Base-by-base conservation (phyloP, 2,113 vertebrate genomes). In the Corythornis madagascariensis region DNA sequence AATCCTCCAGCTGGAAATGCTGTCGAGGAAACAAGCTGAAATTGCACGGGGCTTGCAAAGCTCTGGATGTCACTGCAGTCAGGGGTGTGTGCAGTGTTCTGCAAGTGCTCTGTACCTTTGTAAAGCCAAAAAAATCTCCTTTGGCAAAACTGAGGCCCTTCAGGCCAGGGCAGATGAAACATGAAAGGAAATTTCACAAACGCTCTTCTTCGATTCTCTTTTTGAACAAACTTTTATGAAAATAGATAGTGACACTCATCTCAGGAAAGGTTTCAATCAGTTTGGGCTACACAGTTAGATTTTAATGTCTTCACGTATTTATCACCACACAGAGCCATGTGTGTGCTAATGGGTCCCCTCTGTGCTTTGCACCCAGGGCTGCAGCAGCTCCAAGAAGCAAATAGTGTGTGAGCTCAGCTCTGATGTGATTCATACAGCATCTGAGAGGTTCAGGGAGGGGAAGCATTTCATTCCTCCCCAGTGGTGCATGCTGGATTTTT, bases 351-450 rank as follows among this genome's bases (percentile, higher is more conserved):
- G 29, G 4, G 7, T 63, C 47, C 66, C 71, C 71, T 47, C 81
- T 65, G 66, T 48, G 92, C 75, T 87, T 59, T 73, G 24, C 80
- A 28, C 47, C 0, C 7, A 59, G 60, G 50, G 76, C 79, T 86
- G 52, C 63, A 73, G 33, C 45, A 80, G 28, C 3, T 2, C 26
- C 70, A 55, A 35, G 59, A 73, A 85, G 43, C 71, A 95, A 87
- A 66, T 13, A 67, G 56, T 10, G 26, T 52, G 7, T 71, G 72
- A 93, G 60, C 43, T 74, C 84, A 16, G 28, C 84, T 89, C 78
- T 80, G 91, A 55, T 73, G 77, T 83, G 83, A 93, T 90, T 91
- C 86, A 43, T 56, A 22, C 79, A 90, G 56, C 52, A 88, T 83
- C 91, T 83, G 81, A 94, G 71, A 91, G 56, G 64, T 83, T 92